Base-by-base conservation (phyloP, 2,888 invertebrate genomes). In the Poecilus cupreus region DNA sequence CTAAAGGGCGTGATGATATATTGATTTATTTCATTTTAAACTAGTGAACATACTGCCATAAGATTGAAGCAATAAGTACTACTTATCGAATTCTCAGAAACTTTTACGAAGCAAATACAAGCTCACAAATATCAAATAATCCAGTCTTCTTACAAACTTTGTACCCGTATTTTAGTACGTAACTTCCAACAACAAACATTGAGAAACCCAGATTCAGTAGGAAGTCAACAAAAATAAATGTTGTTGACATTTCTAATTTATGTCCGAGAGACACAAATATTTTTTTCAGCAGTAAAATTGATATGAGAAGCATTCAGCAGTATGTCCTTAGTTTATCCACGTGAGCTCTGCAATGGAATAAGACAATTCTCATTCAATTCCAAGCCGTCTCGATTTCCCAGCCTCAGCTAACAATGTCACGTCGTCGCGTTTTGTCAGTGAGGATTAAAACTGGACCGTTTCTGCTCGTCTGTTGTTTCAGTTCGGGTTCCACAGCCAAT, bases 181-280 rank as follows among this genome's bases (percentile, higher is more conserved):
- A 32, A 32, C 32, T 32, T 32, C 32, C 0, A 32, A 8, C 4
- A 8, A 8, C 3, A 43, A 43, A 43, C n/a, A 13, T 43, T 43
- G 43, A 13, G 43, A 43, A 43, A 13, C 43, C n/a, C 43, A 11
- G 43, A n/a, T 13, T 43, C 43, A 8, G 13, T 51, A 8, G 10
- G 4, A 10, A 18, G 54, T 54, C 54, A 54, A 18, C 18, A 54
- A 54, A 18, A 54, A 54, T 54, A 54, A 54, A 54, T 54, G 54
- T 54, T 54, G 54, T 54, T 54, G 54, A 54, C 54, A 54, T 54
- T 54, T 54, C 16, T 54, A 18, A 54, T 54, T 43, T 43, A 43
- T 43, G 43, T 43, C 54, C 13, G 2, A 18, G 2, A 22, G 5
- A 54, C 22, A 2, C 54, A 13, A 54, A 6, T 54, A 20, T 54